phyloP scores from a whole-genome alignment of 92 coral and sea anemone species.

The Porites cylindrica region DNA sequence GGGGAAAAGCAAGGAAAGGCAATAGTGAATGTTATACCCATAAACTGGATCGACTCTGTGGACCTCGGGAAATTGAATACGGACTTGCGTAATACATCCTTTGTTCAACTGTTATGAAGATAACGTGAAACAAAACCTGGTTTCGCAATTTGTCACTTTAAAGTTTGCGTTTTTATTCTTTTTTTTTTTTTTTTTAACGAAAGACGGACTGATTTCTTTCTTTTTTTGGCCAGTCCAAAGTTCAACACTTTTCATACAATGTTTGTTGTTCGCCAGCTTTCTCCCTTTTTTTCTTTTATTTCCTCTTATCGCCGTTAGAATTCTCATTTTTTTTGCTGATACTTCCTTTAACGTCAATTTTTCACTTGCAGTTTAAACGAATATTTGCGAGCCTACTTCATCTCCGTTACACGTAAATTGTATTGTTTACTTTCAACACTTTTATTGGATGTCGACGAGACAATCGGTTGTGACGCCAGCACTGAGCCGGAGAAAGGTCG shows the following conservation, averaged over 20 bases:
- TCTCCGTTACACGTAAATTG: neutral
- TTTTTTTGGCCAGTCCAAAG: neutral
- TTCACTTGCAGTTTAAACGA: neutral
- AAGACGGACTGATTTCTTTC: too few species aligned
- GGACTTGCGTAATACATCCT: neutral
- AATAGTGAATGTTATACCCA: too few species aligned
- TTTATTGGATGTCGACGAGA: neutral
- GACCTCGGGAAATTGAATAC: neutral
- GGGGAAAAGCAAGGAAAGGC: too few species aligned
- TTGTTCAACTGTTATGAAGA: neutral
- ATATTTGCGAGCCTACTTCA: neutral
- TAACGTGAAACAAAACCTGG: neutral
- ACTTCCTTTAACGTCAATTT: neutral
- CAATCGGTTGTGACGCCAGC: neutral
- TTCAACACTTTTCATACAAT: neutral
- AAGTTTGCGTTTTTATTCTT: neutral
- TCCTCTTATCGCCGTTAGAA: too few species aligned
- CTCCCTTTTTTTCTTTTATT: neutral
- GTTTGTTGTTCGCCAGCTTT: neutral
- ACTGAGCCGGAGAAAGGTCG: neutral
- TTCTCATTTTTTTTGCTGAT: too few species aligned
- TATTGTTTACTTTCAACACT: conserved; percentile 2
- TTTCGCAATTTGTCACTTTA: neutral
- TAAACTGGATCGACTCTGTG: too few species aligned
- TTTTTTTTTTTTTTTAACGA: neutral